A percentile compares a stretch with the other conserved stretches of the same genome.
phyloP scores from a whole-genome alignment of 2,888 invertebrate genomes.

The Mactromeris polynyma region DNA sequence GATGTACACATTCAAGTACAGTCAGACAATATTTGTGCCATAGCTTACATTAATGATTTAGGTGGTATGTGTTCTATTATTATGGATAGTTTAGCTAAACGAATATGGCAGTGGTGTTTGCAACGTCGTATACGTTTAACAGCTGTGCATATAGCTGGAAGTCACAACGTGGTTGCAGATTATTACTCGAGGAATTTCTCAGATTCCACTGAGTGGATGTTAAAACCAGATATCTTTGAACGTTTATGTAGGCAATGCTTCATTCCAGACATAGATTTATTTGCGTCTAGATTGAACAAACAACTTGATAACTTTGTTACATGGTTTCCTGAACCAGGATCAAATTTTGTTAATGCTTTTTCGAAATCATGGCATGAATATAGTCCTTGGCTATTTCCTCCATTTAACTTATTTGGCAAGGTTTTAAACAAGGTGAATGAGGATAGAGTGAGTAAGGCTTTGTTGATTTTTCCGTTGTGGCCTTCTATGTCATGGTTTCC shows the following conservation, averaged over 20 bases:
- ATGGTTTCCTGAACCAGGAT: slow-evolving; percentile 56
- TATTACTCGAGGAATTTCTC: slow-evolving; percentile 54
- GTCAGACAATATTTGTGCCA: slow-evolving; percentile 40
- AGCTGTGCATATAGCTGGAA: slow-evolving; percentile 38
- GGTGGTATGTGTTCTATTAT: slow-evolving; percentile 44
- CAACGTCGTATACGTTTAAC: slow-evolving; percentile 41
- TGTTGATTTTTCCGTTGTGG: slow-evolving; percentile 59
- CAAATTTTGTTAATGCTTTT: slow-evolving; percentile 54
- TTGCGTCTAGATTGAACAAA: slow-evolving; percentile 54
- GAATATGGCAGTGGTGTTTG: slow-evolving; percentile 57
- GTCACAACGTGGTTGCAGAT: slow-evolving; percentile 45
- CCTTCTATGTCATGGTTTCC: slow-evolving; percentile 63
- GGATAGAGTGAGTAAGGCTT: slow-evolving; percentile 54
- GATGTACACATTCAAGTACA: slow-evolving; percentile 41
- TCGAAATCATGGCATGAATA: slow-evolving; percentile 38
- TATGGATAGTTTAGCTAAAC: slow-evolving; percentile 40
- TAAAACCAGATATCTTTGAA: slow-evolving; percentile 45
- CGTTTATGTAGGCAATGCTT: slow-evolving; percentile 51
- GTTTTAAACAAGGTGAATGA: slow-evolving; percentile 54
- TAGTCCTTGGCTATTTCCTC: slow-evolving; percentile 62
- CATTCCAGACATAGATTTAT: slow-evolving; percentile 58
- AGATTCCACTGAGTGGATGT: slow-evolving; percentile 61
- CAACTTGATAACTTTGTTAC: slow-evolving; percentile 48
- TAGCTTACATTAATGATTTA: slow-evolving; percentile 48
- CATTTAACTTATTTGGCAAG: slow-evolving; percentile 56